Base-by-base conservation (phyloP, 2,113 vertebrate species). In the Garra rufa region DNA sequence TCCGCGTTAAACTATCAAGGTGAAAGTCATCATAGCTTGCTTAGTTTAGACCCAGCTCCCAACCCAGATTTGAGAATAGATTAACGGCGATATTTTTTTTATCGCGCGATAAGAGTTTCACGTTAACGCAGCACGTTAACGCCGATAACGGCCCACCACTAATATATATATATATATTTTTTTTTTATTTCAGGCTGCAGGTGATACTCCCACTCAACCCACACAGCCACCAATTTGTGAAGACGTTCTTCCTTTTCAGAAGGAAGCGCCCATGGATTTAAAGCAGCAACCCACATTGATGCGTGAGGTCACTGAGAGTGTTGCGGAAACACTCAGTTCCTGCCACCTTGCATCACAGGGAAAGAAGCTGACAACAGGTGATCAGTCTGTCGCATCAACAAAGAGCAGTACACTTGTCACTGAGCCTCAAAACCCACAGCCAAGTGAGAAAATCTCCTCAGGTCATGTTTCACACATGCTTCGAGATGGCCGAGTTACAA, bases 171-270 rank as follows among this genome's bases (percentile, higher is more conserved):
- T n/a, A n/a, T 24, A 50, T 52, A 52, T n/a, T 2, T 2, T 83
- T n/a, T 9, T 83, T 41, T 83, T n/a, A 61, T 83, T 83, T 48
- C 70, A 83, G 81, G 41, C 69, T 75, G 26, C 14, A 21, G 70
- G 17, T 8, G 70, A 83, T n/a, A 44, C 9, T 15, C 38, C n/a
- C 14, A 28, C 24, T 30, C 34, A 30, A 17, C 24, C 17, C 69
- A 75, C 1, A 61, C 52, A 83, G 55, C 6, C 81, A 83, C 14
- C 24, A 19, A 59, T 21, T 83, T 28, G 10, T 74, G 50, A 24
- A 43, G 52, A 74, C 17, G 17, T 61, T 74, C 69, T 34, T 21
- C 14, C 52, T 59, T 46, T 19, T 26, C n/a, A 46, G 17, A 75
- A 24, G 8, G 38, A 83, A 38, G 43, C 19, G 6, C 15, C 2